Evolutionary conservation across 23 tunicate genomes (phyloP), one percentile per base, ranked within the genome.

Genomic region (Trididemnum nubilum): DNA sequence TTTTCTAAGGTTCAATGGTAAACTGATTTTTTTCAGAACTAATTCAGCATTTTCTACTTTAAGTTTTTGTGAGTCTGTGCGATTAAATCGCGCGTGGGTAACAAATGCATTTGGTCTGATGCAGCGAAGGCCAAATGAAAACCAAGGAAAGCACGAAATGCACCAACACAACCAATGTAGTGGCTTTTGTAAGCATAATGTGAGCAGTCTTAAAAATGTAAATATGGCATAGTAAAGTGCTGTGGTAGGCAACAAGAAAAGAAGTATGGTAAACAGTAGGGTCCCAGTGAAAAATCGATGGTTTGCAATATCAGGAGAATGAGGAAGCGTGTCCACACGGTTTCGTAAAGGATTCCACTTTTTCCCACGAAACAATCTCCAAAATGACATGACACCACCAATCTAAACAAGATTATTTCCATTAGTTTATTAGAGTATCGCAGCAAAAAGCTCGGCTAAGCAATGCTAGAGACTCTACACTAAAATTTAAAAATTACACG

Each of bases 191-290:
- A 92, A 36, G 51, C 80, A 31, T 35, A 87, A 50, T 2, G 89
- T 87, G n/a, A 25, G 82, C 28, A 87, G 22, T 12, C 97, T 72
- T 35, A 92, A 58, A 26, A 73, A 32, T 19, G 86, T 71, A 87
- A 92, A 92, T 34, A 92, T 92, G 32, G 82, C 85, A 66, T 92
- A 92, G 71, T 92, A 92, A 80, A 92, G 35, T 21, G 86, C 86
- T 1, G 92, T 92, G 25, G 97, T 92, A 0, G 97, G 97, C 32
- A 92, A 69, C 0, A 92, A 87, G 72, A 92, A 92, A 39, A 92
- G 36, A 2, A 92, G 64, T 0, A 87, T 72, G 22, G 97, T 85
- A 57, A 92, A 92, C 33, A 92, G 67, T 12, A 92, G 77, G 23
- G 97, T 92, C 19, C 97, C 97, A 21, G 83, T 70, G 79, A 87